phyloP scores from a whole-genome alignment of 2,113 vertebrate genomes.

The Siniperca knerii region DNA sequence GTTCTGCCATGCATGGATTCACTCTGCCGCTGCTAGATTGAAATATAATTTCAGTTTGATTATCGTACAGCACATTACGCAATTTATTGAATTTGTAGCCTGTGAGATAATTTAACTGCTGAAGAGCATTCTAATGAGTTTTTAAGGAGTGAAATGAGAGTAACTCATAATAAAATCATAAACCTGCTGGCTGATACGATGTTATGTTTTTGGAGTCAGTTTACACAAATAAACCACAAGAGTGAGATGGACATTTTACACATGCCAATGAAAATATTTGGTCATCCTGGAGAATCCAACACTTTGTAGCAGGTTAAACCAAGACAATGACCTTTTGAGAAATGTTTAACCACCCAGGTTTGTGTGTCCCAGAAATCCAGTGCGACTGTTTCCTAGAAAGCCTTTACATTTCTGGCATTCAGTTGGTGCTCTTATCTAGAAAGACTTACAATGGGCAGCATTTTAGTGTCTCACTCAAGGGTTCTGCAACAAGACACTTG shows the following conservation, averaged over 20 bases:
- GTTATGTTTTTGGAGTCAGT: neutral
- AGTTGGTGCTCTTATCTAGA: conserved; percentile 22
- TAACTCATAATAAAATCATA: conserved; percentile 51
- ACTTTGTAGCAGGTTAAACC: neutral
- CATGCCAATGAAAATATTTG: conserved; percentile 4
- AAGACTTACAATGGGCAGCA: neutral
- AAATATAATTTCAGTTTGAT: conserved; percentile 66
- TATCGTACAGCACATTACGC: conserved; percentile 50
- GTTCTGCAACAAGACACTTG: conserved; percentile 4
- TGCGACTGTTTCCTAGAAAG: conserved; percentile 13
- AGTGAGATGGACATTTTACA: conserved; percentile 8
- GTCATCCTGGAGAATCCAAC: neutral
- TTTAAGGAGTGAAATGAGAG: conserved; percentile 38
- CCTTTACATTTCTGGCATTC: conserved; percentile 46
- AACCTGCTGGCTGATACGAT: neutral
- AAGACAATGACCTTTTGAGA: conserved; percentile 45
- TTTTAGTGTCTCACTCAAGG: conserved; percentile 14
- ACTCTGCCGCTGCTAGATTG: conserved; percentile 29
- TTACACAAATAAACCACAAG: conserved; percentile 20
- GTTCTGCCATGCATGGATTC: conserved; percentile 37
- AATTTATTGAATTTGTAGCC: conserved; percentile 27
- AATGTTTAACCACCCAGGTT: conserved; percentile 7
- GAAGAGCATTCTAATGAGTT: conserved; percentile 32
- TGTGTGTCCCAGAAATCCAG: neutral
- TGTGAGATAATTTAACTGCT: conserved; percentile 44